Percentiles rank a stretch among this genome's conserved stretches.
Conservation (phyloP, 2,113 vertebrate genomes). For the Martes martes region DNA sequence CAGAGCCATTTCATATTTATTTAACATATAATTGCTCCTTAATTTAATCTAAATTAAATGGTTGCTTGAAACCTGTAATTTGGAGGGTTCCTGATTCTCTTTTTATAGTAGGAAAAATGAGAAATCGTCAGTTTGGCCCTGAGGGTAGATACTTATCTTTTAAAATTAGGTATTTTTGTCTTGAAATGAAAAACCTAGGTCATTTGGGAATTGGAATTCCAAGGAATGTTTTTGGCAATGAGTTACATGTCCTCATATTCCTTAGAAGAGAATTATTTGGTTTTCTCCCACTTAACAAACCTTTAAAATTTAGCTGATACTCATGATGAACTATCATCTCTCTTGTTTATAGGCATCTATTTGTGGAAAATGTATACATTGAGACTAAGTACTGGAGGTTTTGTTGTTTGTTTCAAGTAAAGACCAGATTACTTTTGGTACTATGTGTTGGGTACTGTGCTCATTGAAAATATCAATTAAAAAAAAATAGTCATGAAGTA, state of each 20-base stretch:
- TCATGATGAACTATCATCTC: slow-evolving; percentile 69
- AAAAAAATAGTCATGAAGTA: background rate
- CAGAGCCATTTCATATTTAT: slow-evolving; percentile 78
- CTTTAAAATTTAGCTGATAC: slow-evolving; percentile 59
- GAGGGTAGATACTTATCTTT: slow-evolving; percentile 77
- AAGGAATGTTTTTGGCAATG: slow-evolving; percentile 73
- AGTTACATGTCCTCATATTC: slow-evolving; percentile 52
- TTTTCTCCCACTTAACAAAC: slow-evolving; percentile 62
- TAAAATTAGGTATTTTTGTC: slow-evolving; percentile 78
- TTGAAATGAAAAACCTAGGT: slow-evolving; percentile 74
- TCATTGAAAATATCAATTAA: background rate
- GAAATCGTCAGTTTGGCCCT: slow-evolving; percentile 74
- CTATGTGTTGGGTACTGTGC: background rate
- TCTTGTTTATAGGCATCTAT: slow-evolving; percentile 66
- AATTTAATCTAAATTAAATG: slow-evolving; percentile 85
- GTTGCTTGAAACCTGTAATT: slow-evolving; percentile 76
- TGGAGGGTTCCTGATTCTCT: slow-evolving; percentile 74
- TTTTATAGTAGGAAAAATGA: slow-evolving; percentile 71
- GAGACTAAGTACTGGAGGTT: slow-evolving; percentile 64
- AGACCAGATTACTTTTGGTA: slow-evolving; percentile 77
- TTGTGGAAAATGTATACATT: slow-evolving; percentile 72
- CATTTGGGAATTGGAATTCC: slow-evolving; percentile 72
- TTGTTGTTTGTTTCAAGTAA: slow-evolving; percentile 72
- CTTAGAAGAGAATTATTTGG: slow-evolving; percentile 61
- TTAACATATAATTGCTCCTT: slow-evolving; percentile 84